A percentile compares a stretch with the other conserved stretches of the same genome.
Evolutionary conservation across 2,113 vertebrate species (phyloP).

Genomic region (Cryptomyrus ogoouensis): DNA sequence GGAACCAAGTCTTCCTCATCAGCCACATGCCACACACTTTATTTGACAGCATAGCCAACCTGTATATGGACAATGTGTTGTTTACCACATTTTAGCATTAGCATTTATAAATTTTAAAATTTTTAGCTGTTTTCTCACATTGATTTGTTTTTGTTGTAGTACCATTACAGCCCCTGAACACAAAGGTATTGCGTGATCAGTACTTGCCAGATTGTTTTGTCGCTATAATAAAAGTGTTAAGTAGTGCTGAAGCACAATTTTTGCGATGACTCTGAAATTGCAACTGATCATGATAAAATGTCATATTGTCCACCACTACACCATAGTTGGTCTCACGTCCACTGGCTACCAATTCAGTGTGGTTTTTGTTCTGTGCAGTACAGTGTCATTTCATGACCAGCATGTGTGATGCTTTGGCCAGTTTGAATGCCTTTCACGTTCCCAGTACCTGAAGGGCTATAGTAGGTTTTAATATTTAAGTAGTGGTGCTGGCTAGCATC

Average conservation of each 20-base stretch:
- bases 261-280: background rate
- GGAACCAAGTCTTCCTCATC: background rate
- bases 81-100: background rate
- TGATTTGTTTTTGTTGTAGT: background rate
- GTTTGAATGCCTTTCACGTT: slow-evolving; percentile 4
- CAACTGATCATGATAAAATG: background rate
- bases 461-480: slow-evolving; percentile 4
- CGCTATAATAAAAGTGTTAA: background rate
- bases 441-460: background rate
- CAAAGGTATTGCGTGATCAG: background rate
- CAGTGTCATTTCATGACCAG: background rate
- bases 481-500: background rate
- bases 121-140: background rate
- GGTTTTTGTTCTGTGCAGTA: background rate
- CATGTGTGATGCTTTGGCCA: background rate
- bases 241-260: background rate
- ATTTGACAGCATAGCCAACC: background rate
- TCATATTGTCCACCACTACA: background rate
- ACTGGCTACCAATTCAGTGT: background rate
- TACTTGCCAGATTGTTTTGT: background rate
- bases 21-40: background rate
- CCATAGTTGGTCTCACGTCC: background rate
- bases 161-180: background rate
- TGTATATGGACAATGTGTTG: background rate
- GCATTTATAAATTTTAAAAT: background rate